Conservation (phyloP, 2,888 invertebrate species). For the Callosobruchus maculatus region DNA sequence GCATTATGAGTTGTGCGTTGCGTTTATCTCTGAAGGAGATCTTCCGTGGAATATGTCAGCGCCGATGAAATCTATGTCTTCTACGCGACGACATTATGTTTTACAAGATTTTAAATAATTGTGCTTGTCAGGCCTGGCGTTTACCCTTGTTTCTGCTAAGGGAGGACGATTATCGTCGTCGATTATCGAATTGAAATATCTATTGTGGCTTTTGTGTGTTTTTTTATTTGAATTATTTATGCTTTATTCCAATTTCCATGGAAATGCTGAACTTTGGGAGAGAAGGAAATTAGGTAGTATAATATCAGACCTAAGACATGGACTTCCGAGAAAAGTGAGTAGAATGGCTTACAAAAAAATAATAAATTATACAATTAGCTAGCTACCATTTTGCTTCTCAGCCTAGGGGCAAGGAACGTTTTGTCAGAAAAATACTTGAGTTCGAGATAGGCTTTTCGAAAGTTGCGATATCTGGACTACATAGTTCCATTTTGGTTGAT, state of each 20-base stretch:
- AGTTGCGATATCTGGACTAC: no score
- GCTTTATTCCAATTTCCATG: neutral
- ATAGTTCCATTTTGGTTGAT: no score
- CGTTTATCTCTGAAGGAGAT: conserved; percentile 4
- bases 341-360: neutral
- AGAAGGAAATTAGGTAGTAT: neutral
- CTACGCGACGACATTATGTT: conserved; percentile 22
- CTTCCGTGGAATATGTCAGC: neutral
- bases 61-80: conserved; percentile 18
- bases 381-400: no score
- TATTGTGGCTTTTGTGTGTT: neutral
- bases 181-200: neutral
- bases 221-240: neutral
- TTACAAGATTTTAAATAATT: conserved; percentile 30
- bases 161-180: neutral
- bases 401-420: no score
- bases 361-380: neutral
- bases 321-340: neutral
- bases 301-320: neutral
- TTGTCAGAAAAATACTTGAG: no score
- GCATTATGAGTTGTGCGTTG: conserved; percentile 22
- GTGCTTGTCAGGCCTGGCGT: conserved; percentile 14
- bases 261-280: neutral
- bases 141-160: neutral
- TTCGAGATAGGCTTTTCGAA: no score